Conservation (phyloP, 2,797 vertebrate species). For the Chanos chanos region DNA sequence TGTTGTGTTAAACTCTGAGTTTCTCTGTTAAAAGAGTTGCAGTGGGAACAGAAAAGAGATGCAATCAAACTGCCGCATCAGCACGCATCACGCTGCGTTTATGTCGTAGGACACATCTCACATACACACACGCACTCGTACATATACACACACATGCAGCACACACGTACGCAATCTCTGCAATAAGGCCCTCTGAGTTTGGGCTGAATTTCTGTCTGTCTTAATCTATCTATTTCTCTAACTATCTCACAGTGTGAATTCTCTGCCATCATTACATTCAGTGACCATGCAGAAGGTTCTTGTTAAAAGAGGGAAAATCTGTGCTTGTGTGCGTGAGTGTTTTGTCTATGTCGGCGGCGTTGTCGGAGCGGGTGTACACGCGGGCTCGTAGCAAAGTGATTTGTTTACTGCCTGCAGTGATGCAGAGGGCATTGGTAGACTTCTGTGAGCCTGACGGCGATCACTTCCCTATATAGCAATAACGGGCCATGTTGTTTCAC, state of each 20-base stretch:
- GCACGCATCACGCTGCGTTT: background rate
- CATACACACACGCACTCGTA: background rate
- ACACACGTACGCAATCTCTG: no score
- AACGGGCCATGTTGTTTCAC: slow-evolving; percentile 75
- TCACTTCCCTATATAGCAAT: slow-evolving; percentile 83
- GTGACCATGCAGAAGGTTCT: background rate
- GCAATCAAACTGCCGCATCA: background rate
- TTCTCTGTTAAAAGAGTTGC: background rate
- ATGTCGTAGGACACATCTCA: no score
- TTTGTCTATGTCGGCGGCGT: slow-evolving; percentile 46
- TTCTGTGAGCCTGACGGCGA: slow-evolving; percentile 43
- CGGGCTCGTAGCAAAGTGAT: slow-evolving; percentile 42
- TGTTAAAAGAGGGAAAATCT: background rate
- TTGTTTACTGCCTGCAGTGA: slow-evolving; percentile 67
- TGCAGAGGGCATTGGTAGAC: slow-evolving; percentile 45
- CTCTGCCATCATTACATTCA: background rate
- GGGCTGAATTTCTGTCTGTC: no score
- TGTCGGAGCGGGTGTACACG: slow-evolving; percentile 33
- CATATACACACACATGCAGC: background rate
- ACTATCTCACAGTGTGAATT: background rate
- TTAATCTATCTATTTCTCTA: background rate
- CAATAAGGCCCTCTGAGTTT: no score
- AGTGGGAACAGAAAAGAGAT: background rate
- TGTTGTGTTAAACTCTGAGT: background rate
- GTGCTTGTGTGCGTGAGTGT: slow-evolving; percentile 14